Percentiles rank a stretch among this genome's conserved stretches.
Evolutionary conservation across 2,113 vertebrate species (phyloP).

Genomic region (Gadus macrocephalus): DNA sequence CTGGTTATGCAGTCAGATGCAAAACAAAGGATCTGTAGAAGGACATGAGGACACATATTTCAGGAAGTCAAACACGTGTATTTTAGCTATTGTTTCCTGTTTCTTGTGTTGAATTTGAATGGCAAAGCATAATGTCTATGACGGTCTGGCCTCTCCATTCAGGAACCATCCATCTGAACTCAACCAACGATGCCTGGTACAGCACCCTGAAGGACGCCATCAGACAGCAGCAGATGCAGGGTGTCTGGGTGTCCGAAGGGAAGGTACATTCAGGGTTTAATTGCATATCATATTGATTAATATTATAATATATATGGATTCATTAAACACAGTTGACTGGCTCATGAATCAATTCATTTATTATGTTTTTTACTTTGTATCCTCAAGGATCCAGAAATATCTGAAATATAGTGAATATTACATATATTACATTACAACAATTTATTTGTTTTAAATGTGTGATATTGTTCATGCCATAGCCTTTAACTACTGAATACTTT

Average conservation of each 20-base stretch:
- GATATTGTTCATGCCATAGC: too few species aligned
- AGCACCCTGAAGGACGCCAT: slow-evolving; percentile 89
- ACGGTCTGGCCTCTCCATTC: slow-evolving; percentile 6
- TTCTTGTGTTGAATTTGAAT: slow-evolving; percentile 31
- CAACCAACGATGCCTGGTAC: slow-evolving; percentile 90
- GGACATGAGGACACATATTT: neutral
- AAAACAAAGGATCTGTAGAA: neutral
- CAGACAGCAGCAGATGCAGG: slow-evolving; percentile 83
- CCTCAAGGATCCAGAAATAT: too few species aligned
- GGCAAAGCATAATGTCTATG: neutral
- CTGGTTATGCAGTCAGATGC: neutral
- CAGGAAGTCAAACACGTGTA: neutral
- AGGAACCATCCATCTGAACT: slow-evolving; percentile 88
- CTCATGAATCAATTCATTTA: too few species aligned
- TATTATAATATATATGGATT: too few species aligned
- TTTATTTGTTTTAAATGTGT: too few species aligned
- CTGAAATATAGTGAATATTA: too few species aligned
- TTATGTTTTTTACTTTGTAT: too few species aligned
- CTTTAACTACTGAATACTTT: too few species aligned
- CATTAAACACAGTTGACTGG: too few species aligned
- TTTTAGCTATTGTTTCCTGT: slow-evolving; percentile 23
- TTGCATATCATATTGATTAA: too few species aligned
- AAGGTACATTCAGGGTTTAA: slow-evolving; percentile 76
- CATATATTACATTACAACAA: neutral
- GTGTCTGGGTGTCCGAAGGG: slow-evolving; percentile 96